Percentiles rank a stretch among this genome's conserved stretches.
phyloP scores from a whole-genome alignment of 2,888 invertebrate genomes.

The Drosophila limbata region DNA sequence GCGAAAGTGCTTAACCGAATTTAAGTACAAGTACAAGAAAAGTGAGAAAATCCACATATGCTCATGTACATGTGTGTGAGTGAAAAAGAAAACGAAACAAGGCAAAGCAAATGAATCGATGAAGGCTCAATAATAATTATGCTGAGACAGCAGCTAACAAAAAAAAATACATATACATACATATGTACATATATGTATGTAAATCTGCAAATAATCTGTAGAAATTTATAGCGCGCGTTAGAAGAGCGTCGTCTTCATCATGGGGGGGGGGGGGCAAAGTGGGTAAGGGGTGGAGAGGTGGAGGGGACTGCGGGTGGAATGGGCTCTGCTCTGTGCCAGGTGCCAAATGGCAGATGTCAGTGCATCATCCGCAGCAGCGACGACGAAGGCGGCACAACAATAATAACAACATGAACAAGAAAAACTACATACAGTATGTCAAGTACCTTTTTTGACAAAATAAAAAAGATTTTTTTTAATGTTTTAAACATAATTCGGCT shows the following conservation, averaged over 20 bases:
- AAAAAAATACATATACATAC: conserved; percentile 3
- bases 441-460: not conserved
- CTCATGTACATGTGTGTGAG: not conserved
- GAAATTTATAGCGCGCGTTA: conserved; percentile 33
- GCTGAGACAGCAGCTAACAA: conserved; percentile 52
- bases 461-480: not conserved
- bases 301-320: not conserved
- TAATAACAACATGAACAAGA: conserved; percentile 31
- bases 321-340: conserved; percentile 55
- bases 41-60: conserved; percentile 19
- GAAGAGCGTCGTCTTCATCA: not conserved
- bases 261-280: not conserved
- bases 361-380: conserved; percentile 63
- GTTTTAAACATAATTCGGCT: not conserved
- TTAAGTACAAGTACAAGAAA: conserved; percentile 31
- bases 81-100: conserved; percentile 14
- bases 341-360: conserved; percentile 68
- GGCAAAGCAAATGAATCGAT: conserved; percentile 61
- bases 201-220: conserved; percentile 15
- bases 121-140: conserved; percentile 76
- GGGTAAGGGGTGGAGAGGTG: not conserved
- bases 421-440: conserved; percentile 11
- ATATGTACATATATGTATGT: too few relatives aligned
- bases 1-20: conserved; percentile 25
- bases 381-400: conserved; percentile 14